These are phyloP conservation scores for Yponomeuta cagnagella DNA, from an alignment of 2,888 invertebrate genomes.

Conservation along the genomic window DNA sequence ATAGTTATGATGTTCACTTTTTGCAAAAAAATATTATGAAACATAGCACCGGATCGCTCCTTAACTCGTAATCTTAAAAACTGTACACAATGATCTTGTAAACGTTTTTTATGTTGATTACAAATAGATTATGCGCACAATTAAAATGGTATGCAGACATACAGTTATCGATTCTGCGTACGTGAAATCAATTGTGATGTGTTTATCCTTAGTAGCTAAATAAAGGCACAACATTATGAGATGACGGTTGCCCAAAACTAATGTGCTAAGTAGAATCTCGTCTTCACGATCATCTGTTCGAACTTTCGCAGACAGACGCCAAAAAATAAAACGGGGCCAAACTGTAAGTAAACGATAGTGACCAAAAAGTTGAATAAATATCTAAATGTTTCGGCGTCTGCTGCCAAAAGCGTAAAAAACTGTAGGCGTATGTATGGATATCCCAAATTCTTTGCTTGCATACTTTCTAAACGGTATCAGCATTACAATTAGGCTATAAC, in stretches of 20 bases:
- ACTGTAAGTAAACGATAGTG: background rate
- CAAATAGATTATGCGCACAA: background rate
- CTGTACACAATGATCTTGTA: background rate
- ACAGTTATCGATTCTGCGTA: background rate
- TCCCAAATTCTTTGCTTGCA: conserved; percentile 30
- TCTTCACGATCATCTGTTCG: background rate
- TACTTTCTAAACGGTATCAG: conserved; percentile 29
- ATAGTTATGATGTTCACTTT: too few species aligned
- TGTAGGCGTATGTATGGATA: conserved; percentile 17
- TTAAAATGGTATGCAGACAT: background rate
- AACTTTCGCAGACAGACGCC: background rate
- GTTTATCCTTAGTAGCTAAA: background rate
- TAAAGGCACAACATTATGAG: background rate
- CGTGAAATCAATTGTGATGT: background rate
- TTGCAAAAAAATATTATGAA: too few species aligned
- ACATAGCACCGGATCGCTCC: too few species aligned
- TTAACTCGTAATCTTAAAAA: background rate
- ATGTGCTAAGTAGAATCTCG: background rate
- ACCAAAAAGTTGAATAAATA: background rate
- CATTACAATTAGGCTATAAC: conserved; percentile 26
- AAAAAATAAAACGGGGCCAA: conserved; percentile 5
- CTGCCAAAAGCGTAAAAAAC: background rate
- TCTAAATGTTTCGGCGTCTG: background rate
- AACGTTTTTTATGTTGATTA: background rate
- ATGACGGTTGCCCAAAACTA: background rate